These are phyloP conservation scores for Rutpela maculata DNA, from an alignment of 2,888 invertebrate genomes.

Conservation along the genomic window DNA sequence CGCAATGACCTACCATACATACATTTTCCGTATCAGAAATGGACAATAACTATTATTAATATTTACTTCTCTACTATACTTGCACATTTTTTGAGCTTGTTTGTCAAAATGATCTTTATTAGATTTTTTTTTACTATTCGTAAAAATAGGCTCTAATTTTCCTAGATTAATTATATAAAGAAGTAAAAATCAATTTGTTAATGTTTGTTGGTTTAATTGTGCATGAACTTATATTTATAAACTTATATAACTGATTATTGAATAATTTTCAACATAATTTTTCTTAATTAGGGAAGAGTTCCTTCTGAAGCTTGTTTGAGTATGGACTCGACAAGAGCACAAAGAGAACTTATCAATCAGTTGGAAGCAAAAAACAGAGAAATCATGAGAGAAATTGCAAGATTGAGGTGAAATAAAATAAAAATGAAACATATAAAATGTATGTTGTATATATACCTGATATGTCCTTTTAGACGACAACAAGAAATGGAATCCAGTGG, in stretches of 20 bases:
- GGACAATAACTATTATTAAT: too few relatives aligned
- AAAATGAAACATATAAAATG: conserved; percentile 51
- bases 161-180: too few relatives aligned
- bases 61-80: too few relatives aligned
- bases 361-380: conserved; percentile 96
- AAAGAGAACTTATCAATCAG: conserved; percentile 93
- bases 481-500: conserved; percentile 86
- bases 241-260: background rate
- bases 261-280: background rate
- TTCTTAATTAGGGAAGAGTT: conserved; percentile 76
- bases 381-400: conserved; percentile 95
- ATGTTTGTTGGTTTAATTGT: conserved; percentile 63
- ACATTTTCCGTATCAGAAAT: too few relatives aligned
- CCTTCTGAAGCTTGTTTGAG: conserved; percentile 85
- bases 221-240: conserved; percentile 55
- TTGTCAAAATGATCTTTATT: too few relatives aligned
- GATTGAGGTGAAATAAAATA: conserved; percentile 80
- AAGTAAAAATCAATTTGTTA: conserved; percentile 30
- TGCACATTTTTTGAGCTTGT: too few relatives aligned
- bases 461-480: conserved; percentile 78
- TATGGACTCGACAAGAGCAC: conserved; percentile 91
- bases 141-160: too few relatives aligned
- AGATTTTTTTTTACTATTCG: too few relatives aligned
- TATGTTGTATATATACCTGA: conserved; percentile 55
- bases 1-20: too few relatives aligned